Percentiles rank a stretch among this genome's conserved stretches.
phyloP scores from a whole-genome alignment of 2,888 invertebrate genomes.

The Diogma glabrata region DNA sequence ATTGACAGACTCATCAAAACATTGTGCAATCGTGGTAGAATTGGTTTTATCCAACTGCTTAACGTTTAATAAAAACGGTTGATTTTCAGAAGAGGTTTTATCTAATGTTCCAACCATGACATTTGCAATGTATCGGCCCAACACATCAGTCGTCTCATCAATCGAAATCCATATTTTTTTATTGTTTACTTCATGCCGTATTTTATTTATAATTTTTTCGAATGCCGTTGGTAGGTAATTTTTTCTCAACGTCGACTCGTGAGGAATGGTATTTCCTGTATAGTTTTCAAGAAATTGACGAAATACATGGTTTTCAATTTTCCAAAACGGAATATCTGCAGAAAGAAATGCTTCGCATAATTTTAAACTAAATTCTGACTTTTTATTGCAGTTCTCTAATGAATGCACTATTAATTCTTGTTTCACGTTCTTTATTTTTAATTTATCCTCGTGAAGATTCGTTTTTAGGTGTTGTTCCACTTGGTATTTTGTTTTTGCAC shows the following conservation, averaged over 20 bases:
- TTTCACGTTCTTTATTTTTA: not conserved
- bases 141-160: not conserved
- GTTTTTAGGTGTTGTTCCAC: not conserved
- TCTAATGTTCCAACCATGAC: not conserved
- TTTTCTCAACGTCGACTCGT: not conserved
- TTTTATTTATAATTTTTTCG: not conserved
- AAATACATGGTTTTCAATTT: not conserved
- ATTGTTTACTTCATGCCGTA: not conserved
- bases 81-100: not conserved
- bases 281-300: not conserved
- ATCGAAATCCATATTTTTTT: not conserved
- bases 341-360: not conserved
- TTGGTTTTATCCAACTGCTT: not conserved
- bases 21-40: not conserved
- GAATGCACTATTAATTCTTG: not conserved
- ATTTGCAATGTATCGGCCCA: not conserved
- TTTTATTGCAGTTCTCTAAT: not conserved
- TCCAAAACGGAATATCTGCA: not conserved
- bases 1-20: not conserved
- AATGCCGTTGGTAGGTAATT: not conserved
- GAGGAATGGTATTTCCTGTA: not conserved
- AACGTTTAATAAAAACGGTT: not conserved
- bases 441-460: not conserved
- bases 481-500: not conserved
- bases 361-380: not conserved